Evolutionary conservation across 2,888 invertebrate genomes (phyloP).

Genomic region (Acrocyrtus sp.): DNA sequence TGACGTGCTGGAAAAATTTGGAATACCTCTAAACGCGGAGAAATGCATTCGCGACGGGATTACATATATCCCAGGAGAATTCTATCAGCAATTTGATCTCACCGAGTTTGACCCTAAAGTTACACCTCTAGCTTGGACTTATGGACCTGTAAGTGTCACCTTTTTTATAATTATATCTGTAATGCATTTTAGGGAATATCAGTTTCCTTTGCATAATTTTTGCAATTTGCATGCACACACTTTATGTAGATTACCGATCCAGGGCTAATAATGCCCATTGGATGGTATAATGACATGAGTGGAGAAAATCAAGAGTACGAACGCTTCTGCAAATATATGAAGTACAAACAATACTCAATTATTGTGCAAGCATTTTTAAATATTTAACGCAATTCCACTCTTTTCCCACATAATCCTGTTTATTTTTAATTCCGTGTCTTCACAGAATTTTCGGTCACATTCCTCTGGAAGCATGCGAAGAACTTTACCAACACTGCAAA

Average conservation of each 20-base stretch:
- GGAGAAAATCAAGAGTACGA: slow-evolving; percentile 39
- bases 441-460: slow-evolving; percentile 35
- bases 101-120: slow-evolving; percentile 32
- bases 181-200: neutral
- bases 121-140: slow-evolving; percentile 36
- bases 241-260: slow-evolving; percentile 29
- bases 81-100: slow-evolving; percentile 38
- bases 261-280: slow-evolving; percentile 30
- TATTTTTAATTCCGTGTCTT: neutral
- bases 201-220: neutral
- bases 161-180: neutral
- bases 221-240: neutral
- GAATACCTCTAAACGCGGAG: slow-evolving; percentile 35
- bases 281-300: slow-evolving; percentile 44
- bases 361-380: neutral
- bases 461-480: slow-evolving; percentile 17
- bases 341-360: too few species aligned
- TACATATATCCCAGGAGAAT: slow-evolving; percentile 18
- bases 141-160: slow-evolving; percentile 27
- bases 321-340: slow-evolving; percentile 27
- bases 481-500: slow-evolving; percentile 33
- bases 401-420: slow-evolving; percentile 3
- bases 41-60: slow-evolving; percentile 37
- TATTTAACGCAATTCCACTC: neutral
- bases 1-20: slow-evolving; percentile 37